Evolutionary conservation across 1,140 invertebrate genomes (phyloP), one percentile per base, ranked within the genome.

Genomic region (Liolophura sinensis): DNA sequence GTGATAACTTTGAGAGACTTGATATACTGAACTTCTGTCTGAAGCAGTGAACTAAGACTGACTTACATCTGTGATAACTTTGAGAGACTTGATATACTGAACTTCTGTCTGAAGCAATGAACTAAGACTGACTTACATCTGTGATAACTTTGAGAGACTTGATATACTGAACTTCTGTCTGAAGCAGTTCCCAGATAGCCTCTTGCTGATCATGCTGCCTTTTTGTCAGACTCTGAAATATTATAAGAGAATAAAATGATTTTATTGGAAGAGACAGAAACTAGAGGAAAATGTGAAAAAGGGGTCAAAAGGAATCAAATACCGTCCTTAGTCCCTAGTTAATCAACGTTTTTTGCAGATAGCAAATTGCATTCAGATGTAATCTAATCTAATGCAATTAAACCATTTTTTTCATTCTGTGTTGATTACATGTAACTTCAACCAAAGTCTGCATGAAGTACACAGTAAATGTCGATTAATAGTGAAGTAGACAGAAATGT

Each of bases 101-200:
- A 92, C 88, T 87, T 96, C 94, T 7, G 93, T 96, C 70, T 92
- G 89, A 27, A 95, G 88, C 65, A 96, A 83, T 40, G 31, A 40
- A 40, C 31, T 5, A 40, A 5, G 31, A 40, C 3, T 40, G 31
- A 89, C 90, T 92, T 85, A 94, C 92, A 85, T 94, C 91, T 60
- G 90, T 92, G 31, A 95, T 92, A 60, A 95, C 92, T 86, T 91
- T 91, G 66, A 94, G 86, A 22, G 92, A 92, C 76, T 90, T 89
- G 69, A 96, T 93, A 76, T 96, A 96, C 60, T 91, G 90, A 31
- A 92, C 88, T 87, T 96, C 94, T 7, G 93, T 96, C 70, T 92
- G 89, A 27, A 95, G 88, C 65, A 96, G 84, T 79, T 96, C 94
- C 94, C 94, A 96, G 56, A 96, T 89, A 46, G 93, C 94, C 60